Evolutionary conservation across 2,888 invertebrate genomes (phyloP), one percentile per base, ranked within the genome.

Genomic region (Epirrhoe alternata): DNA sequence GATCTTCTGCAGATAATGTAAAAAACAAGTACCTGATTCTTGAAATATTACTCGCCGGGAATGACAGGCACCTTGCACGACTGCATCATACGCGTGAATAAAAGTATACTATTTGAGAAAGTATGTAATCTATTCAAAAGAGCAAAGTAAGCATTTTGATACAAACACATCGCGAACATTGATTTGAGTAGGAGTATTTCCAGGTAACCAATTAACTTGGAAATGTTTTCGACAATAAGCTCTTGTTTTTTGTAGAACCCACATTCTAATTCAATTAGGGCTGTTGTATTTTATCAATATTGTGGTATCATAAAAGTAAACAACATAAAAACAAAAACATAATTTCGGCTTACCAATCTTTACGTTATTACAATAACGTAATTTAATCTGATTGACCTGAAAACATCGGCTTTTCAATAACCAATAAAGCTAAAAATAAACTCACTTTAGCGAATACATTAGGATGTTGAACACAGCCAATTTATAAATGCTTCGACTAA

Each of bases 401-500:
- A 53, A 50, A 50, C 53, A 14, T 50, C 30, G 30, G 10, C 38
- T 51, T 62, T 66, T 61, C 10, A 59, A 50, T 42, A 51, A 55
- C 31, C 51, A 58, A 14, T 31, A 49, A 38, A 64, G 14, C 54
- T 33, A 51, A 64, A 60, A 64, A 64, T 64, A 64, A 54, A 56
- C 51, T 42, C 60, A 45, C 64, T 60, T 65, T 56, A 60, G 51
- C 55, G 30, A 31, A 58, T 52, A 47, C 57, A 59, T 64, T 63
- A 63, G 58, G 56, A 57, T 38, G 31, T 31, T 55, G 59, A 60
- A 55, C 8, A 42, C 53, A 60, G 30, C 24, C 56, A 51, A 65
- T 59, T 51, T 59, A 54, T 47, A 47, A 59, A 59, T 54, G 30
- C 54, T 14, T 58, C 42, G 33, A 31, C 59, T 59, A 65, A 65